These are phyloP conservation scores for Druceiella hillmani DNA, from an alignment of 2,888 invertebrate genomes.

Conservation along the genomic window DNA sequence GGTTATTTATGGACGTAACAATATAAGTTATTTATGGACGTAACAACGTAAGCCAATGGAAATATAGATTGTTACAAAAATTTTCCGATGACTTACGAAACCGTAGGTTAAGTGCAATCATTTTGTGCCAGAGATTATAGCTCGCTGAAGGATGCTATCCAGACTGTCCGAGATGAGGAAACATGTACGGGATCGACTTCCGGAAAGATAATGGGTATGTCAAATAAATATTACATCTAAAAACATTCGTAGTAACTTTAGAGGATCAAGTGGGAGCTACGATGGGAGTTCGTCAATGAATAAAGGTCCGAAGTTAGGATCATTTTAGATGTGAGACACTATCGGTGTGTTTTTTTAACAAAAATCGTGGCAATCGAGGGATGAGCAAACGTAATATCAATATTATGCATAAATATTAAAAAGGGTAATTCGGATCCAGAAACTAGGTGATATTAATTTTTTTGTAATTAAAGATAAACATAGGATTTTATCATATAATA, in stretches of 20 bases:
- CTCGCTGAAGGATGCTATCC: slow-evolving; percentile 14
- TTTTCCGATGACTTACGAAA: slow-evolving; percentile 7
- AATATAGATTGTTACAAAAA: background rate
- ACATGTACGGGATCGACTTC: background rate
- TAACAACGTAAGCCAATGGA: slow-evolving; percentile 4
- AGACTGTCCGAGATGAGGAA: slow-evolving; percentile 12
- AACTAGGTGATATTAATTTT: too few species aligned
- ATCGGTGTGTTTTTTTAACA: too few species aligned
- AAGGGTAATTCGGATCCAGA: too few species aligned
- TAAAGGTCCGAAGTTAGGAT: background rate
- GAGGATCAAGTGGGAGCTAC: background rate
- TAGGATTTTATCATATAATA: too few species aligned
- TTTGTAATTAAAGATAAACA: slow-evolving; percentile 11
- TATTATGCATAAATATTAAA: too few species aligned
- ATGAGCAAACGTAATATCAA: too few species aligned
- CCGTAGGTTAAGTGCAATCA: background rate
- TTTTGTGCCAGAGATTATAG: slow-evolving; percentile 11
- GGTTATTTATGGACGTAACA: slow-evolving; percentile 5
- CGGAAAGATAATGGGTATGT: slow-evolving; percentile 1
- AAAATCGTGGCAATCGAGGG: too few species aligned
- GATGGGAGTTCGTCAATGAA: too few species aligned
- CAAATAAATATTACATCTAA: background rate
- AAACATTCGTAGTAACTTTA: background rate
- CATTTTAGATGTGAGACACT: background rate
- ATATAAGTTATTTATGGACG: too few species aligned